Evolutionary conservation across 2,888 invertebrate species (phyloP), one percentile per base, ranked within the genome.

Genomic region (Platycheirus rosarum): DNA sequence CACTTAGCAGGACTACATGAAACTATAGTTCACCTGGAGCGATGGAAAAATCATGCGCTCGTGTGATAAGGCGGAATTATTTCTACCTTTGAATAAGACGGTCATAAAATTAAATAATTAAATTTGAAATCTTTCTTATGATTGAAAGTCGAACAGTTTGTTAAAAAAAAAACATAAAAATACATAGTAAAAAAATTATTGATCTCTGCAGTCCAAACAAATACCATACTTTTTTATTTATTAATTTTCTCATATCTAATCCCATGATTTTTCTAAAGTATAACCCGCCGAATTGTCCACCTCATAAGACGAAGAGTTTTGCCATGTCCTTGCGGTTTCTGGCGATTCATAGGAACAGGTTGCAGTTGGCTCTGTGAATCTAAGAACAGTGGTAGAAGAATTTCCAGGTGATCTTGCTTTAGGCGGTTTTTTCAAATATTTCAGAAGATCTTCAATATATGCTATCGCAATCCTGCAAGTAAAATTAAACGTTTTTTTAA

Each of bases 381-480:
- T 29, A 7, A 65, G 60, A 8, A 16, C 20, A 18, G 42, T 20
- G 2, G 40, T n/a, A 1, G 44, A 9, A 9, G 66, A 40, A 6
- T 18, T 40, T 1, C 37, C 16, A 2, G 69, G 49, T 14, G 70
- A 66, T 32, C 65, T 46, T 62, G 48, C 35, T 4, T 73, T 71
- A 0, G 73, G 57, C n/a, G 77, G 55, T 2, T 63, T 78, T 2
- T 87, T 86, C 13, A 89, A 84, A 70, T 86, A 87, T 53, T 88
- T 87, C 88, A 95, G 95, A 85, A 95, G 90, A 86, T 95, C 94
- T 29, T 94, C 91, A 85, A 95, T 95, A 89, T 95, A 95, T 85
- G 94, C 94, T 76, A 95, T 95, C 42, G 95, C 95, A 90, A 94
- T 93, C 84, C 94, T 94, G 89, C 20, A 89, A 78, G 63, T 7